Percentiles rank a stretch among this genome's conserved stretches.
These are phyloP conservation scores for Oscheius sp. DNA, from an alignment of 2,888 invertebrate genomes.

Conservation along the genomic window DNA sequence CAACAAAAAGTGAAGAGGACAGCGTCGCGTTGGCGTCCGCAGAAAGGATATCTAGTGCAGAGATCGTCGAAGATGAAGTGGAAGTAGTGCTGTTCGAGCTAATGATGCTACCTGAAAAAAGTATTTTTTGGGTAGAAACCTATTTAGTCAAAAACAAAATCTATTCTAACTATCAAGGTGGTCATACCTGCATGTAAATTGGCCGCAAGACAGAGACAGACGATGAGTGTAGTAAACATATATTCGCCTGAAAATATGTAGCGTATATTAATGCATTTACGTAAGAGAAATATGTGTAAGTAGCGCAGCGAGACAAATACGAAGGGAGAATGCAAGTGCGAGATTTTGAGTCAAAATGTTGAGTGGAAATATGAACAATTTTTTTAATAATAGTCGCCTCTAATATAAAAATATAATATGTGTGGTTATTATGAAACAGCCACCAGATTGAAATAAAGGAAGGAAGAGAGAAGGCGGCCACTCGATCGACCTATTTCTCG, in stretches of 20 bases:
- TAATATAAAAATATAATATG: conserved; percentile 35
- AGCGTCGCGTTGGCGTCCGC: too few relatives aligned
- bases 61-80: conserved; percentile 8
- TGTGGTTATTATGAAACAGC: conserved; percentile 38
- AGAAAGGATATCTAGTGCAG: too few relatives aligned
- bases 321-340: not conserved
- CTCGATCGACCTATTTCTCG: conserved; percentile 44
- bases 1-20: conserved; percentile 24
- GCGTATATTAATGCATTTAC: conserved; percentile 39
- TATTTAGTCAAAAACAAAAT: conserved; percentile 28
- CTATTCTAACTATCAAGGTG: conserved; percentile 18
- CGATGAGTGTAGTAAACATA: conserved; percentile 39
- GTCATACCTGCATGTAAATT: conserved; percentile 45
- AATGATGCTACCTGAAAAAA: conserved; percentile 22
- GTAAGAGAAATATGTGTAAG: conserved; percentile 37
- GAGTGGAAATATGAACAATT: conserved; percentile 34
- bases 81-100: conserved; percentile 22
- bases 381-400: conserved; percentile 30
- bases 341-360: too few relatives aligned
- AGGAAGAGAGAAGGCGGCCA: conserved; percentile 34
- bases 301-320: conserved; percentile 33
- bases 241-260: conserved; percentile 37
- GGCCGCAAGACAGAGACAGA: conserved; percentile 37
- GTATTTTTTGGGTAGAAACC: conserved; percentile 5
- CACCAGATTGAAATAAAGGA: conserved; percentile 42